These are phyloP conservation scores for Myanophis thanlyinensis DNA, from an alignment of 2,113 vertebrate species.

Conservation along the genomic window DNA sequence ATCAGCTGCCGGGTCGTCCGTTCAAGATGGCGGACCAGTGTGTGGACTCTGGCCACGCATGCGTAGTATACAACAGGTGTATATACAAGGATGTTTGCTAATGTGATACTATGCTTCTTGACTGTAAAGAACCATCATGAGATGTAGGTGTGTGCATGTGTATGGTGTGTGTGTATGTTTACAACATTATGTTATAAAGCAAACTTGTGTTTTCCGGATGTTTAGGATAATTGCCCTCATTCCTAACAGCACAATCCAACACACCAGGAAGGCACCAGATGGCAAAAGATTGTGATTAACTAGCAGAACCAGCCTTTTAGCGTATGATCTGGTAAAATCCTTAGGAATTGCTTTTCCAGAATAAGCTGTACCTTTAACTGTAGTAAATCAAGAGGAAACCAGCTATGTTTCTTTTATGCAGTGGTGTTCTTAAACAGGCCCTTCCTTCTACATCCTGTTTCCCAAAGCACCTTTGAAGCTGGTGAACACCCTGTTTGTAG, in stretches of 20 bases:
- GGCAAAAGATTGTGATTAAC: not conserved
- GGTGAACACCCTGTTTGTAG: slow-evolving; percentile 2
- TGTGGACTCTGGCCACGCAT: no score
- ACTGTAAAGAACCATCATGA: not conserved
- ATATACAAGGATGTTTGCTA: not conserved
- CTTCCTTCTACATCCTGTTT: slow-evolving; percentile 59
- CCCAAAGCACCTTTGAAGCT: slow-evolving; percentile 34
- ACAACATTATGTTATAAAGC: not conserved
- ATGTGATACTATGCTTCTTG: not conserved
- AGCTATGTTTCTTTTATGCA: slow-evolving; percentile 39
- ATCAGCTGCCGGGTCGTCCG: no score
- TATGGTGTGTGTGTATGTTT: not conserved
- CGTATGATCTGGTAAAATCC: not conserved
- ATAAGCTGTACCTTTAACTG: slow-evolving; percentile 40
- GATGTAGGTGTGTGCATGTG: not conserved
- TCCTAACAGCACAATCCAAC: not conserved
- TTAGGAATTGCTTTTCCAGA: slow-evolving; percentile 43
- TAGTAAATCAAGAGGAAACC: slow-evolving; percentile 38
- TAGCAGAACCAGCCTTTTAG: not conserved
- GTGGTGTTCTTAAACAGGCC: slow-evolving; percentile 42
- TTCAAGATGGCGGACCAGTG: no score
- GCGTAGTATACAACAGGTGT: no score
- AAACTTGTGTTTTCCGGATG: not conserved
- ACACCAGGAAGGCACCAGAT: not conserved
- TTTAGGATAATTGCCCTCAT: not conserved